These are phyloP conservation scores for Enteromius afrohamiltoni DNA, from an alignment of 2,797 vertebrate genomes.

Conservation along the genomic window DNA sequence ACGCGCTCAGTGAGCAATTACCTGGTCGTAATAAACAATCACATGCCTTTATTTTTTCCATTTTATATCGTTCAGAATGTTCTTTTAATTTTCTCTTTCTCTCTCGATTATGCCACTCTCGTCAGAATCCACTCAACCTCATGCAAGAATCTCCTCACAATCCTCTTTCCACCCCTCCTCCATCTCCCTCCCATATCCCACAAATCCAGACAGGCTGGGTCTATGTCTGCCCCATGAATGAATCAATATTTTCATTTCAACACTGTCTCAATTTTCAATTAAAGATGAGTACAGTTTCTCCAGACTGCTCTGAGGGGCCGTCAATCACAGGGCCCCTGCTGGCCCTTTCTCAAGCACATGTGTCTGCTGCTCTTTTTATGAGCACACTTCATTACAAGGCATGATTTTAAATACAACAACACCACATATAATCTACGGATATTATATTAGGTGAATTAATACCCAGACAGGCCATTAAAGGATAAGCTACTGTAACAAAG, in stretches of 20 bases:
- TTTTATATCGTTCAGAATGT: background rate
- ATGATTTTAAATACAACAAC: background rate
- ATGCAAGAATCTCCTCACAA: conserved; percentile 34
- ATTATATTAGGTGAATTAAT: conserved; percentile 13
- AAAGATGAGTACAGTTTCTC: conserved; percentile 65
- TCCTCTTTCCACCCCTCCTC: conserved; percentile 30
- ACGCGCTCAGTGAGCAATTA: background rate
- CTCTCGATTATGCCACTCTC: conserved; percentile 7
- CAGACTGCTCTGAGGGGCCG: conserved; percentile 42
- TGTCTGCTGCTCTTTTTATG: conserved; percentile 36
- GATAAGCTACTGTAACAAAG: background rate
- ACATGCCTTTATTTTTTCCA: background rate
- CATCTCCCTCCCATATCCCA: conserved; percentile 23
- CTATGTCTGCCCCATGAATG: conserved; percentile 51
- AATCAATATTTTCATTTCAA: conserved; percentile 81
- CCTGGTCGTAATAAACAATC: background rate
- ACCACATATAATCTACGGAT: background rate
- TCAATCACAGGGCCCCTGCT: conserved; percentile 46
- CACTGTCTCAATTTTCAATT: conserved; percentile 81
- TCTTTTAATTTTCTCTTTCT: conserved; percentile 13
- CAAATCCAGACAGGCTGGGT: conserved; percentile 23
- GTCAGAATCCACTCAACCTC: background rate
- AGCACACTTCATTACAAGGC: conserved; percentile 28
- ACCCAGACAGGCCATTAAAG: conserved; percentile 14
- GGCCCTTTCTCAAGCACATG: conserved; percentile 20